These are phyloP conservation scores for Tachyglossus aculeatus DNA, from an alignment of 2,797 vertebrate species.

Conservation along the genomic window DNA sequence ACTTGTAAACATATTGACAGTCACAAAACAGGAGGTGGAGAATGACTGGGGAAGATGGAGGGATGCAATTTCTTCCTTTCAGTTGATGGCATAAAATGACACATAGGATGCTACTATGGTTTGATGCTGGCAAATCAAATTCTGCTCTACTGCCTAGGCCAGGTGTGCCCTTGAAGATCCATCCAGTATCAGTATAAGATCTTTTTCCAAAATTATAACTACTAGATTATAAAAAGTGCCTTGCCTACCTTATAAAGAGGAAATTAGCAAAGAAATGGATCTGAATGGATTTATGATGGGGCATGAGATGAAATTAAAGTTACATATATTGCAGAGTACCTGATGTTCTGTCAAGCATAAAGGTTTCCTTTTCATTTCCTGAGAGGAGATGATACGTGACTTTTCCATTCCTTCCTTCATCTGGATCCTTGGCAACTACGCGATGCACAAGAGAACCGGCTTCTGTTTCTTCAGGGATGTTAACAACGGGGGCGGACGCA, in stretches of 20 bases:
- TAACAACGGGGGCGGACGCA: constrained; percentile 68
- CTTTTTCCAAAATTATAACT: neutral
- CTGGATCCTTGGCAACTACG: constrained; percentile 82
- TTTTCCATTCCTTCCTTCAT: constrained; percentile 81
- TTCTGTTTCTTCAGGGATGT: constrained; percentile 79
- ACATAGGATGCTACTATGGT: too few relatives aligned
- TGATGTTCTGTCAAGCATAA: constrained; percentile 83
- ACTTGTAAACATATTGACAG: too few relatives aligned
- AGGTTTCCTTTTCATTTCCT: constrained; percentile 79
- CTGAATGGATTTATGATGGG: neutral
- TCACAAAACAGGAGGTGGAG: too few relatives aligned
- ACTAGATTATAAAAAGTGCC: neutral
- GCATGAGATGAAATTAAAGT: neutral
- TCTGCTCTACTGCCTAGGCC: neutral
- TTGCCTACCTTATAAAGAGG: neutral
- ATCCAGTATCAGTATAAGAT: neutral
- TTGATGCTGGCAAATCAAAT: too few relatives aligned
- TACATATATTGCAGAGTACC: constrained; percentile 69
- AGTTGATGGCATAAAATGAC: too few relatives aligned
- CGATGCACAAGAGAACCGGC: constrained; percentile 83
- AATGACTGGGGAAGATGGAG: too few relatives aligned
- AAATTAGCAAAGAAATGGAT: neutral
- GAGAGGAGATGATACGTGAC: constrained; percentile 80
- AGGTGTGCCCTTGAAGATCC: neutral
- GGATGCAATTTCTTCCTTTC: too few relatives aligned